Base-by-base conservation (phyloP, 2,113 vertebrate species). In the Malaclemys terrapin region DNA sequence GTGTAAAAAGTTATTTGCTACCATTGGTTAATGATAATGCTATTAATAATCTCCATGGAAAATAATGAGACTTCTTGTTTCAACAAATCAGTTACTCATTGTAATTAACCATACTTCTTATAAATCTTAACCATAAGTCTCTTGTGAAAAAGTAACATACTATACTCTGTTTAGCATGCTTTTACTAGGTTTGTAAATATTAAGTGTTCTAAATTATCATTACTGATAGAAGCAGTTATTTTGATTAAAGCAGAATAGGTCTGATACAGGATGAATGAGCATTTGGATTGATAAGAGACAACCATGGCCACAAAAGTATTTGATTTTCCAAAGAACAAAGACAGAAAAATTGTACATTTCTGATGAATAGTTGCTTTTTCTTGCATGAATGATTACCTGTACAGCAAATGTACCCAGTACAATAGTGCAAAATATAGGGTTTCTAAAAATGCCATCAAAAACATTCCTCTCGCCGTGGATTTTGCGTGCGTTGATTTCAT, bases 381-480 rank as follows among this genome's bases (percentile, higher is more conserved):
- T 5, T 80, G 85, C 59, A 54, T n/a, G 76, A 45, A 78, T 25
- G 25, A 25, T 95, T 98, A 99, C 99, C 99, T 99, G 99, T 94
- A 99, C 97, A 85, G 97, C 98, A 22, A 99, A 99, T 12, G 99
- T 99, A 65, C 99, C 99, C 94, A 99, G 96, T 85, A 99, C 99
- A 90, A 99, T 99, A 82, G 99, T 98, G 98, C 99, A 99, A 98
- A 99, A 99, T 94, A 99, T 99, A 76, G 99, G 99, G 88, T 99
- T 99, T 95, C 98, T 98, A 98, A 99, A 99, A 97, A 99, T 99
- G 86, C 99, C 99, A 0, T 99, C 99, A 14, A 99, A 99, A 93
- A 99, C 99, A 2, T 99, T 99, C 93, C 99, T 98, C 98, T 99
- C 99, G 0, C 99, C 99, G 0, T 99, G 99, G 98, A 99, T 99